Evolutionary conservation across 2,888 invertebrate species (phyloP).

Genomic region (Scrobipalpa atriplicella): DNA sequence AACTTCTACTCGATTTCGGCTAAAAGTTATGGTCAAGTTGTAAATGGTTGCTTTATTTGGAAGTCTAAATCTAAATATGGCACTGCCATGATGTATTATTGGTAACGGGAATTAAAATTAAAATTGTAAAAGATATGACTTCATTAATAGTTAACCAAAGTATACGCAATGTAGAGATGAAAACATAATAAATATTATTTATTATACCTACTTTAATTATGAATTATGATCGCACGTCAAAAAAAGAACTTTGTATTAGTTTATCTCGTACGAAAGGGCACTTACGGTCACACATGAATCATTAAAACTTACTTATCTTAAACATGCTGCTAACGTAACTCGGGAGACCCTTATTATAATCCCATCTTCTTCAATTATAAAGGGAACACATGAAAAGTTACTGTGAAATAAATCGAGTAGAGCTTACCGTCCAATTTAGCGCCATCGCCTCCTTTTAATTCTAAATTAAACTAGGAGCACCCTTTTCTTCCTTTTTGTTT

Average conservation of each 20-base stretch:
- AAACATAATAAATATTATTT: not conserved
- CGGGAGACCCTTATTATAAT: slow-evolving; percentile 33
- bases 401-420: slow-evolving; percentile 36
- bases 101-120: not conserved
- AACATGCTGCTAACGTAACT: slow-evolving; percentile 35
- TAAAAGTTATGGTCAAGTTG: too few species aligned
- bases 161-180: not conserved
- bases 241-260: slow-evolving; percentile 17
- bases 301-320: slow-evolving; percentile 29
- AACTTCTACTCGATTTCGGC: too few species aligned
- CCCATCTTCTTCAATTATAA: slow-evolving; percentile 28
- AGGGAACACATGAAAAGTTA: slow-evolving; percentile 6
- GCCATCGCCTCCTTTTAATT: slow-evolving; percentile 64
- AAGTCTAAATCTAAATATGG: too few species aligned
- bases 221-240: not conserved
- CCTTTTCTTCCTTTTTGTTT: slow-evolving; percentile 63
- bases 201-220: not conserved
- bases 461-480: slow-evolving; percentile 70
- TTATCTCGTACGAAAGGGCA: slow-evolving; percentile 20
- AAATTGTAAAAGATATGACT: not conserved
- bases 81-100: too few species aligned
- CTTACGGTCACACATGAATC: slow-evolving; percentile 21
- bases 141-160: not conserved
- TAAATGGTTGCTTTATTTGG: too few species aligned
- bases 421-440: slow-evolving; percentile 62